A percentile compares a stretch with the other conserved stretches of the same genome.
Evolutionary conservation across 2,888 invertebrate genomes (phyloP).

Genomic region (Drosophila rellima): DNA sequence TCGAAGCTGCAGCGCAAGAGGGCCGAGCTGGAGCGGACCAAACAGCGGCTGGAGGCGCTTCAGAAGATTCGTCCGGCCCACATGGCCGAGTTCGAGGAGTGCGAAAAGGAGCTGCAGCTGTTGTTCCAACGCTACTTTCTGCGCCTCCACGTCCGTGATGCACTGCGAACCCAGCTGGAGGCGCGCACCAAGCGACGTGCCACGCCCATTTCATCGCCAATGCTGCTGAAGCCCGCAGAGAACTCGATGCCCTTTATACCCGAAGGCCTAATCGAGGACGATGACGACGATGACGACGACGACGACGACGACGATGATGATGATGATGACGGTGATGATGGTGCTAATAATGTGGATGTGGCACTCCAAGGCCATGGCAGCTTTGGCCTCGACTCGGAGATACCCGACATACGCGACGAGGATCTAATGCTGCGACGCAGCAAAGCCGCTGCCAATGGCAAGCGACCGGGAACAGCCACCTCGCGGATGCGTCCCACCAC

Average conservation of each 20-base stretch:
- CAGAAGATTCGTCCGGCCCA: conserved; percentile 98
- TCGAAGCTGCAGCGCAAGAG: conserved; percentile 96
- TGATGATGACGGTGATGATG: conserved; percentile 54
- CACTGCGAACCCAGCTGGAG: conserved; percentile 93
- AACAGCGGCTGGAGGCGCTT: conserved; percentile 96
- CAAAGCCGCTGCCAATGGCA: conserved; percentile 38
- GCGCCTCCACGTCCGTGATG: conserved; percentile 94
- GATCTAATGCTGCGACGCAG: conserved; percentile 70
- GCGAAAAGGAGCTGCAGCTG: conserved; percentile 93
- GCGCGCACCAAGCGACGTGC: conserved; percentile 74
- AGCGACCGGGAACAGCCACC: conserved; percentile 75
- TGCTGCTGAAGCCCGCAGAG: conserved; percentile 82
- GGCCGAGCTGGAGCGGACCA: conserved; percentile 95
- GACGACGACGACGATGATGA: conserved; percentile 62
- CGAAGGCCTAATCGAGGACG: conserved; percentile 84
- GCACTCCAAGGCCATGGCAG: conserved; percentile 22
- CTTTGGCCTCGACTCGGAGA: conserved; percentile 77
- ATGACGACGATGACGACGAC: conserved; percentile 84
- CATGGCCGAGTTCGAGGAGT: conserved; percentile 96
- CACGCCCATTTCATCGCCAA: conserved; percentile 79
- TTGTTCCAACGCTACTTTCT: conserved; percentile 95
- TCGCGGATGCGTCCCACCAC: conserved; percentile 84
- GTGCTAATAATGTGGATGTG: conserved; percentile 49
- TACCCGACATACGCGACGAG: conserved; percentile 81
- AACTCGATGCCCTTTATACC: conserved; percentile 84